phyloP scores from a whole-genome alignment of 1,140 invertebrate genomes.

The Orussus abietinus region DNA sequence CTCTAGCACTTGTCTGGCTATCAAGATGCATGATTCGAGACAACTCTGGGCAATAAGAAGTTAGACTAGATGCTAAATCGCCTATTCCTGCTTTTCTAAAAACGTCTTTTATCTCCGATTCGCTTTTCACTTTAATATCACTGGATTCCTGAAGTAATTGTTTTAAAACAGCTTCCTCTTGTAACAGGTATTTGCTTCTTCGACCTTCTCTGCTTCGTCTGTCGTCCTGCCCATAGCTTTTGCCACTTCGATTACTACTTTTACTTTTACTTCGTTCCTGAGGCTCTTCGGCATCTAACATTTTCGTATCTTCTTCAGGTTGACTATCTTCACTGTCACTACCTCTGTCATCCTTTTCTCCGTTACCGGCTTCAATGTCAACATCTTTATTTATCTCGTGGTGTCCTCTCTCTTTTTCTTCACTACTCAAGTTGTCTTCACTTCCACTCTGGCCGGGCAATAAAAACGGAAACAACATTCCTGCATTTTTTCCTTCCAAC shows the following conservation, averaged over 20 bases:
- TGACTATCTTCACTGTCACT: slow-evolving; percentile 54
- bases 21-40: slow-evolving; percentile 51
- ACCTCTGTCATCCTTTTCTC: slow-evolving; percentile 40
- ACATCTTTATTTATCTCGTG: slow-evolving; percentile 54
- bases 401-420: slow-evolving; percentile 53
- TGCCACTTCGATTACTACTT: slow-evolving; percentile 36
- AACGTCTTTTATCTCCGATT: slow-evolving; percentile 40
- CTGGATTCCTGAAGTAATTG: slow-evolving; percentile 46
- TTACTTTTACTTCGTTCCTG: slow-evolving; percentile 38
- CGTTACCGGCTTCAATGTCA: slow-evolving; percentile 53
- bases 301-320: slow-evolving; percentile 51
- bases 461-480: slow-evolving; percentile 55
- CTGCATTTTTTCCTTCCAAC: slow-evolving; percentile 54
- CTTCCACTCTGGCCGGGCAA: slow-evolving; percentile 53
- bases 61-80: slow-evolving; percentile 39
- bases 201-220: slow-evolving; percentile 31
- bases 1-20: slow-evolving; percentile 59
- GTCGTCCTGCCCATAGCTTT: slow-evolving; percentile 30
- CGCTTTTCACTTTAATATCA: slow-evolving; percentile 47
- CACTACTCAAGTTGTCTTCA: slow-evolving; percentile 48
- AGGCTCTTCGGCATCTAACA: slow-evolving; percentile 30
- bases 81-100: slow-evolving; percentile 34
- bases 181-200: slow-evolving; percentile 39
- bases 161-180: slow-evolving; percentile 46
- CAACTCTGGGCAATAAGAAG: slow-evolving; percentile 45